A percentile compares a stretch with the other conserved stretches of the same genome.
These are phyloP conservation scores for Apodemus agrarius DNA, from an alignment of 2,797 vertebrate genomes.

Conservation along the genomic window DNA sequence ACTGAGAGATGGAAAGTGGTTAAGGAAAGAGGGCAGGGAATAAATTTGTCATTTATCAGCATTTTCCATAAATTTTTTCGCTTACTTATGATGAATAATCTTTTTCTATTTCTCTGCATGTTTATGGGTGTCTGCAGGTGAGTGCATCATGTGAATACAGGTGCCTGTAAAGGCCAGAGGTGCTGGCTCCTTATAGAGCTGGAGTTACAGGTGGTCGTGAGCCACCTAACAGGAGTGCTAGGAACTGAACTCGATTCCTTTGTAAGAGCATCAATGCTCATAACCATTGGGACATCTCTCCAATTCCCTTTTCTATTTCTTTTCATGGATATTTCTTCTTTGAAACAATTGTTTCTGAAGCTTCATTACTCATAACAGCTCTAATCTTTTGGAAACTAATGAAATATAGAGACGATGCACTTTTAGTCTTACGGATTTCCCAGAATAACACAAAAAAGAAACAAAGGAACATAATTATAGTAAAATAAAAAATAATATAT, in stretches of 20 bases:
- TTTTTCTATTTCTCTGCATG: background rate
- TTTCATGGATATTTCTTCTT: background rate
- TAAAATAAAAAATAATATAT: background rate
- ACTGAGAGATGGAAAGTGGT: background rate
- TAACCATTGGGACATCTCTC: too few species aligned
- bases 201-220: background rate
- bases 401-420: background rate
- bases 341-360: background rate
- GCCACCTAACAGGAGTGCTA: background rate
- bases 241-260: background rate
- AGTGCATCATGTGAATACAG: background rate
- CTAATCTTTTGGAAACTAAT: slow-evolving; percentile 14
- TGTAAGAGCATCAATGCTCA: background rate
- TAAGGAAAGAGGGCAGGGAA: background rate
- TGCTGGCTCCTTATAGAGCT: background rate
- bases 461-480: background rate
- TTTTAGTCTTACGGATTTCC: background rate
- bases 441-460: background rate
- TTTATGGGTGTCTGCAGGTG: background rate
- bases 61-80: background rate
- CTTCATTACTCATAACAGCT: background rate
- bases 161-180: too few species aligned
- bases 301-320: background rate
- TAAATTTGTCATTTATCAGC: background rate
- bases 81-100: background rate